phyloP scores from a whole-genome alignment of 1,140 invertebrate genomes.

The Philotrypesis tridentata region DNA sequence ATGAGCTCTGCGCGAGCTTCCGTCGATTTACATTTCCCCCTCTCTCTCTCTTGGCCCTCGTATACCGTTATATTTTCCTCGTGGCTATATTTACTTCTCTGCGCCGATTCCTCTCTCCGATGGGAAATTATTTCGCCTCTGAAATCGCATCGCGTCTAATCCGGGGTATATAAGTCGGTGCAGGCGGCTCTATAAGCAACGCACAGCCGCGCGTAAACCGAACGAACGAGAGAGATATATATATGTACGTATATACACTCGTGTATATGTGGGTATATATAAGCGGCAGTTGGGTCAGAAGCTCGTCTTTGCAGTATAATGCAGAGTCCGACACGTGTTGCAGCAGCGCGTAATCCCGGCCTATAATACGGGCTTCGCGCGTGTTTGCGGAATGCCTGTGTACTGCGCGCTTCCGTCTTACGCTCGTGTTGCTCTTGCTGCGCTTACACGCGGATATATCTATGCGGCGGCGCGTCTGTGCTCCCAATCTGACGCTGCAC shows the following conservation, averaged over 20 bases:
- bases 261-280: no score
- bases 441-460: neutral
- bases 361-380: constrained; percentile 12
- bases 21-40: constrained; percentile 10
- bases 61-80: constrained; percentile 45
- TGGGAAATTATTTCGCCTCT: no score
- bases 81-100: neutral
- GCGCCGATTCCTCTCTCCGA: constrained; percentile 20
- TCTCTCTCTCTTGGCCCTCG: no score
- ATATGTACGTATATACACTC: no score
- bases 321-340: constrained; percentile 35
- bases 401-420: constrained; percentile 35
- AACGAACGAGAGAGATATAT: neutral
- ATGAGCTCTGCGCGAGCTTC: constrained; percentile 60
- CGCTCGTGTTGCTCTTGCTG: neutral
- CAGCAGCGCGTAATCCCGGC: constrained; percentile 29
- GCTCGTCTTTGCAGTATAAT: neutral
- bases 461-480: neutral
- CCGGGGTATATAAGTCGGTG: no score
- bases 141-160: no score
- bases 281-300: neutral
- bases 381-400: constrained; percentile 22
- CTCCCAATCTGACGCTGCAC: no score
- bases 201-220: neutral
- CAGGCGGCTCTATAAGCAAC: no score